Base-by-base conservation (phyloP, 1,140 invertebrate species). In the Meloidogyne exigua region DNA sequence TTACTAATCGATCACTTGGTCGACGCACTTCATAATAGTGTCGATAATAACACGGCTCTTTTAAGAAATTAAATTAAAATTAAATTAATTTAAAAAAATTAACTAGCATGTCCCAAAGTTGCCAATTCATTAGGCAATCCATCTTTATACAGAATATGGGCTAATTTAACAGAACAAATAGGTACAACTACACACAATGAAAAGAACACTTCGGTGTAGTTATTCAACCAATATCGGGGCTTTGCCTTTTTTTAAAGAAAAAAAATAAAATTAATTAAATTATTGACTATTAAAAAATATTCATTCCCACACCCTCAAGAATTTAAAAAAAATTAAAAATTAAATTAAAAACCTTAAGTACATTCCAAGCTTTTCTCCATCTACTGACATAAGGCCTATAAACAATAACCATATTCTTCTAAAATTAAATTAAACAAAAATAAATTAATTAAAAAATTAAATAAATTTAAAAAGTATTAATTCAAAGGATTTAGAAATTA, bases 1-100 rank as follows among this genome's bases (percentile, higher is more conserved):
- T 2, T 21, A n/a, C 36, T 9, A 57, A 7, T 7, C 15, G 74
- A 68, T 76, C 74, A 39, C 70, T 18, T 21, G 72, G 72, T n/a
- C 72, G 72, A 64, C 72, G 72, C 32, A 73, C 72, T 26, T 73
- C 39, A 62, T 69, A 49, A 21, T 3, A 26, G 9, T 76, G 21
- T 10, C 74, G 74, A 76, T 76, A 76, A 23, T 70, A 76, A 2
- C 66, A 67, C 18, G 21, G 18, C 1, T 23, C 74, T 76, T n/a
- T 39, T 9, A 75, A 75, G 44, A n/a, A 66, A 66, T n/a, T 18
- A 49, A 75, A 68, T 18, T 39, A 25, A 62, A 75, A 7, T 26
- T 42, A 15, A 67, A 44, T 12, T n/a, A 69, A 18, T 13, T 21
- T n/a, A 63, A 44, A 2, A 36, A 66, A 68, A 26, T 12, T 44